Evolutionary conservation across 1,140 invertebrate genomes (phyloP), one percentile per base, ranked within the genome.

Genomic region (Aradophagus sp.): DNA sequence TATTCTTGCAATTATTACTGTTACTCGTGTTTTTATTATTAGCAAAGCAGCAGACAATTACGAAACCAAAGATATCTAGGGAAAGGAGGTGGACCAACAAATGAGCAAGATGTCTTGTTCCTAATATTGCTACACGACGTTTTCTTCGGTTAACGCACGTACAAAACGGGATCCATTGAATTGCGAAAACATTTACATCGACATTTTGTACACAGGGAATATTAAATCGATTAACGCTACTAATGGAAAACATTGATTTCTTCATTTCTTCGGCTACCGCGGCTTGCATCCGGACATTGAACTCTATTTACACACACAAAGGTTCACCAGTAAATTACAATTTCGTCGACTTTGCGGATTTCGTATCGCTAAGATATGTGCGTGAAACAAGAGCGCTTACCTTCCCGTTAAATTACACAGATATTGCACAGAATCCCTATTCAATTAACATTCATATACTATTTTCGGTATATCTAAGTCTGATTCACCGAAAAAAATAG

Each of bases 231-330:
- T 76, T 80, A 79, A 56, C 63, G 35, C 76, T 81, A 80, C 73
- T 61, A 82, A 81, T 83, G 80, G 80, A 83, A 83, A 83, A 82
- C 78, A 81, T 81, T 81, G 78, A 82, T 82, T 82, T 76, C 79
- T 77, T 42, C 47, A 5, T 23, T 23, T 5, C 8, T 23, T 23
- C 20, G 71, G 76, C 70, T 72, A 65, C 63, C 36, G 75, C 59
- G 71, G 73, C 73, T 72, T 73, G 47, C 62, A 73, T 71, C 79
- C 76, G 75, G 73, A 76, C 72, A 75, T 77, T 73, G 74, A 66
- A 41, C 26, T 62, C 62, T 70, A 19, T 23, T 23, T 70, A 59
- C 39, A 70, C 7, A 59, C 39, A 70, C 7, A 45, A 50, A 36
- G 11, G 32, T 13, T 48, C 11, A 14, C 19, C 1, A 67, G 36